These are phyloP conservation scores for Notechis scutatus DNA, from an alignment of 2,113 vertebrate genomes.

Conservation along the genomic window DNA sequence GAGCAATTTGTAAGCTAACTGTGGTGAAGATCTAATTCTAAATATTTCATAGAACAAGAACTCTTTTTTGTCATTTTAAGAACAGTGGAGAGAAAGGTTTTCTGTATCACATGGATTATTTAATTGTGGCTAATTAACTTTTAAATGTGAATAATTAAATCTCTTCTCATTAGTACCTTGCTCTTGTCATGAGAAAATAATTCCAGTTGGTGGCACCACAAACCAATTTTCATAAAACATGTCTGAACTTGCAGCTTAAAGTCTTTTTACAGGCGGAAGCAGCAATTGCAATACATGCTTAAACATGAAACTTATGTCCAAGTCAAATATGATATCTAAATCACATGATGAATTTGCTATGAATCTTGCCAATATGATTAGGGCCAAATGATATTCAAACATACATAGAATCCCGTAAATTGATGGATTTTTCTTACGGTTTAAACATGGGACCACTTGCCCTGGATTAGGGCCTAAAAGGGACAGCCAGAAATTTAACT, in stretches of 20 bases:
- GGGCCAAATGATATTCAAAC: neutral
- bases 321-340: neutral
- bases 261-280: neutral
- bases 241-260: constrained; percentile 34
- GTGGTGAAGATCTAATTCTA: neutral
- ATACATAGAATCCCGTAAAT: neutral
- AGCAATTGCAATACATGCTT: neutral
- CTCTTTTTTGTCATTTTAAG: neutral
- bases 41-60: neutral
- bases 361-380: neutral
- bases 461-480: neutral
- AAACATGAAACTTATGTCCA: neutral
- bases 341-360: neutral
- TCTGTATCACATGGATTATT: neutral
- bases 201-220: constrained; percentile 60
- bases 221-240: constrained; percentile 23
- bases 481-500: neutral
- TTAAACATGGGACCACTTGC: neutral
- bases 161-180: neutral
- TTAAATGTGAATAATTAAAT: neutral
- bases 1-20: neutral
- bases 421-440: neutral
- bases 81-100: neutral
- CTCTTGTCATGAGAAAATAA: neutral
- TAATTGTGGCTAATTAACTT: neutral